These are phyloP conservation scores for Periparus ater DNA, from an alignment of 2,797 vertebrate species.

Conservation along the genomic window DNA sequence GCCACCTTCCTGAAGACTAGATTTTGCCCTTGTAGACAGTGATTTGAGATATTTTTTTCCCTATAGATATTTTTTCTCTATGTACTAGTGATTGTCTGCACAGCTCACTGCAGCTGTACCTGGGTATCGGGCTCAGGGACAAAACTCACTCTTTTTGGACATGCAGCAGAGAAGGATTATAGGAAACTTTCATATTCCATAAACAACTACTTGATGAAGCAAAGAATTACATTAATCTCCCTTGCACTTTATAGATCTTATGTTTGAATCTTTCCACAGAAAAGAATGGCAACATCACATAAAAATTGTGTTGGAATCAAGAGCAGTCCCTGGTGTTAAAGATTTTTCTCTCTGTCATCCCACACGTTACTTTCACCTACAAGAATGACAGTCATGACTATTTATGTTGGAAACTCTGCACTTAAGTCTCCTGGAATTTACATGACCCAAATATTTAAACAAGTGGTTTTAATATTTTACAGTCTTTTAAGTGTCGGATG, in stretches of 20 bases:
- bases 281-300: background rate
- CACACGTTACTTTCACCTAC: background rate
- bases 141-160: background rate
- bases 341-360: background rate
- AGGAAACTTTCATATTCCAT: background rate
- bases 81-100: background rate
- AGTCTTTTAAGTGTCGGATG: background rate
- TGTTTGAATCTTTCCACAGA: background rate
- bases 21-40: background rate
- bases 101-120: background rate
- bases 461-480: constrained; percentile 29
- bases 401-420: constrained; percentile 29
- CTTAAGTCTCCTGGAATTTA: constrained; percentile 32
- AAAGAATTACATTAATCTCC: background rate
- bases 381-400: background rate
- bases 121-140: background rate
- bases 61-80: background rate
- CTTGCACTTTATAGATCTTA: background rate
- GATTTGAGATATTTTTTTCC: background rate
- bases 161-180: background rate
- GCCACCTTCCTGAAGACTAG: background rate
- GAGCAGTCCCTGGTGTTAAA: background rate
- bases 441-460: constrained; percentile 41
- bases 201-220: background rate
- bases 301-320: background rate